Evolutionary conservation across 2,113 vertebrate genomes (phyloP), one percentile per base, ranked within the genome.

Genomic region (Vulpes lagopus): DNA sequence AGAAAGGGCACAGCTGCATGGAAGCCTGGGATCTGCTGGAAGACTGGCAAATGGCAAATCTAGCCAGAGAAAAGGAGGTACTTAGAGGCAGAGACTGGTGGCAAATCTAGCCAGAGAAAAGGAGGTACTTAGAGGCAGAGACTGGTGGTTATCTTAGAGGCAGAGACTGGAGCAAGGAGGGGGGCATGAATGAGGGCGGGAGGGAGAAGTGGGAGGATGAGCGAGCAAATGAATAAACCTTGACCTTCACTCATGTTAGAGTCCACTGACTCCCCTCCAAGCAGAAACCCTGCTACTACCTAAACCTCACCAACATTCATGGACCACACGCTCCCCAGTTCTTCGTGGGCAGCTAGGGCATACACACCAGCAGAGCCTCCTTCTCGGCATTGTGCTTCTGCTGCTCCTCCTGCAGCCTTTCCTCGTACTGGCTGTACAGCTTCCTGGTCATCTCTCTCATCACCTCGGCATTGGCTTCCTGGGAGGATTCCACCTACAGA

Each of bases 361-460:
- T 51, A 98, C 99, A 0, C 98, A 99, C 99, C 98, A 99, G 98
- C 17, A 99, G 99, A 1, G 98, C 99, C 98, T 99, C 99, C 64
- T 99, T 99, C 98, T 99, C 99, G 1, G 99, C 98, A 25, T 98
- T 98, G 98, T 99, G 99, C 86, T 98, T 99, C 95, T 59, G 98
- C 86, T 99, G 99, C 91, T 99, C 99, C 91, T 99, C 98, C 27
- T 83, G 98, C 84, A 99, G 98, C 97, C 98, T 99, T 38, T 99
- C 99, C 23, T 99, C 99, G 0, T 99, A 99, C 60, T 99, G 99
- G 93, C 96, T 98, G 84, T 99, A 99, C 0, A 99, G 98, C 95
- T 99, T 99, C 93, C 94, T 98, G 38, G 99, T 99, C 98, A 99
- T 98, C 96, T 99, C 99, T 83, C 99, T 98, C 98, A 99, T 98